These are phyloP conservation scores for Bradypodion pumilum DNA, from an alignment of 2,797 vertebrate species.

Conservation along the genomic window DNA sequence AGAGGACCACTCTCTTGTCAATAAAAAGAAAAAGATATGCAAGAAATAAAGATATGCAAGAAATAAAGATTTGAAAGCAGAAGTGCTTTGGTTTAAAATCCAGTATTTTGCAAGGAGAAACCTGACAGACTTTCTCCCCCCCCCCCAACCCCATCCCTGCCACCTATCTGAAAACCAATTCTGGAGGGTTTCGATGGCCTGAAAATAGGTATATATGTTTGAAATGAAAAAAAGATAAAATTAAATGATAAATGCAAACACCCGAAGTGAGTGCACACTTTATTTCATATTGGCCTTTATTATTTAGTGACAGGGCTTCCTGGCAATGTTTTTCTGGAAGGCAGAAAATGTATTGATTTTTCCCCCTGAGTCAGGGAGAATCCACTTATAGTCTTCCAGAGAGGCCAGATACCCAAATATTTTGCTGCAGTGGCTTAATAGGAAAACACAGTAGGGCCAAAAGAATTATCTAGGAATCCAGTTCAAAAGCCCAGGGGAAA, in stretches of 20 bases:
- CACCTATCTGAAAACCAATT: too few species aligned
- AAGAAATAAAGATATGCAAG: not conserved
- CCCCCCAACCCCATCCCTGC: too few species aligned
- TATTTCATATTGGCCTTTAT: not conserved
- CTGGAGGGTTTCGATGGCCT: not conserved
- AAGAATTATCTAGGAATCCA: constrained; percentile 32
- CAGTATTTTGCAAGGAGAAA: too few species aligned
- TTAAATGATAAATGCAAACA: not conserved
- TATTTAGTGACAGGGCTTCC: not conserved
- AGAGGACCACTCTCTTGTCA: too few species aligned
- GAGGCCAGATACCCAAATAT: not conserved
- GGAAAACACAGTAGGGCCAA: not conserved
- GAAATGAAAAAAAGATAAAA: not conserved
- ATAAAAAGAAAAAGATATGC: too few species aligned
- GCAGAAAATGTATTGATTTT: not conserved
- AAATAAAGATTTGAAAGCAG: not conserved
- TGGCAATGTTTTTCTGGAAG: not conserved
- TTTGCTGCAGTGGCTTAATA: constrained; percentile 13
- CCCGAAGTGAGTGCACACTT: not conserved
- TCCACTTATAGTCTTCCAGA: not conserved
- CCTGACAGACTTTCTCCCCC: too few species aligned
- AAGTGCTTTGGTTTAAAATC: too few species aligned
- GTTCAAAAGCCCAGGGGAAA: constrained; percentile 28
- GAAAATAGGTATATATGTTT: not conserved
- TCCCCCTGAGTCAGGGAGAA: not conserved